A percentile compares a stretch with the other conserved stretches of the same genome.
phyloP scores from a whole-genome alignment of 1,140 invertebrate species.

The Tetragonula clypearis region DNA sequence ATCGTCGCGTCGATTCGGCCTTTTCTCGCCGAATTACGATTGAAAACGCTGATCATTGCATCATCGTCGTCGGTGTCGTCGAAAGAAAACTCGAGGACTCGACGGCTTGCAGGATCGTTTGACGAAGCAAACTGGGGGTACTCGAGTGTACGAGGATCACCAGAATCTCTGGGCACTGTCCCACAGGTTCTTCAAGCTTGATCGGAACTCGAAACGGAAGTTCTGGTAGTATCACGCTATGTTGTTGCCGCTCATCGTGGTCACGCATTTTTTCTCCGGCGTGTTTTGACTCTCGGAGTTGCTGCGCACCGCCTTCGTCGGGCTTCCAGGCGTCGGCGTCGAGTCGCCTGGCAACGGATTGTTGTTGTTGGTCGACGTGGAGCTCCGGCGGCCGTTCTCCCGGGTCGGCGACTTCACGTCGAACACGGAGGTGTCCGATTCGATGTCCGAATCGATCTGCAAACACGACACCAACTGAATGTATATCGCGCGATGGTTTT shows the following conservation, averaged over 20 bases:
- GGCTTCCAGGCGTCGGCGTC: conserved; percentile 78
- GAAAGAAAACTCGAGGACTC: no score
- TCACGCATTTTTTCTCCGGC: conserved; percentile 83
- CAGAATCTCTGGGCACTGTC: conserved; percentile 76
- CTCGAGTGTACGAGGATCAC: conserved; percentile 51
- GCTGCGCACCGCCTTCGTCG: conserved; percentile 82
- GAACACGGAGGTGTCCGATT: conserved; percentile 84
- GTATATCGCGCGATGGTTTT: no score
- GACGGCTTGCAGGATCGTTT: conserved; percentile 1
- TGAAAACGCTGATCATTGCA: no score
- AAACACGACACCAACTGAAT: conserved; percentile 24
- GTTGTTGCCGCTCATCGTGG: conserved; percentile 86
- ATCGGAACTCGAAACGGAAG: conserved; percentile 77
- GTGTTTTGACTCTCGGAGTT: conserved; percentile 83
- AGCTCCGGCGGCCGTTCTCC: conserved; percentile 83
- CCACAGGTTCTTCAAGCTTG: conserved; percentile 76
- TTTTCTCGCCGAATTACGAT: no score
- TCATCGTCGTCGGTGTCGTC: no score
- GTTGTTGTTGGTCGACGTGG: conserved; percentile 84
- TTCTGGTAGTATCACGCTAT: conserved; percentile 85
- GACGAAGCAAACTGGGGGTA: not conserved
- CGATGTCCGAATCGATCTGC: conserved; percentile 85
- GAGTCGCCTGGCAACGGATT: conserved; percentile 80
- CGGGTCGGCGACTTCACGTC: conserved; percentile 82
- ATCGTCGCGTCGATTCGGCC: no score